Evolutionary conservation across 2,797 vertebrate species (phyloP), one percentile per base, ranked within the genome.

Genomic region (Apogon hyalosoma): DNA sequence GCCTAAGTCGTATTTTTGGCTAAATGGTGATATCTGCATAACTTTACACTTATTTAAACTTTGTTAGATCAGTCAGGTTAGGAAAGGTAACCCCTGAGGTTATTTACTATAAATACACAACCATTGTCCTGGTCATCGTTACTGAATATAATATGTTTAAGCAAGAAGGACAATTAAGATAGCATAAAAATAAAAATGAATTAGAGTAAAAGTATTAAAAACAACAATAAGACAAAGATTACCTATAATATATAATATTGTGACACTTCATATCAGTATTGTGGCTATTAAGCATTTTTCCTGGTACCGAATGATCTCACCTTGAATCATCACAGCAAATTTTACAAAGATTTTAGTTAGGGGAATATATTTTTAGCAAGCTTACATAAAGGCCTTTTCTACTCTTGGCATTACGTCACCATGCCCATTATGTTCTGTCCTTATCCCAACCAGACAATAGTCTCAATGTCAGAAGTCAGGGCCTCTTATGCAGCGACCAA

Each of bases 391-490:
- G 49, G 52, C 42, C 54, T 55, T 33, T 82, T 82, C 42, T 64
- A 31, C 31, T 46, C 8, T 41, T 11, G 47, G 49, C 33, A 15
- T 74, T 72, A 63, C 49, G n/a, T 77, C 66, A 79, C 48, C 19
- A 52, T 11, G 13, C 11, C 56, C 38, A 12, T 66, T 48, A 48
- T 51, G 52, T 58, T 43, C 65, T 51, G 55, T 70, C 53, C 18
- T 68, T 67, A 36, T 18, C 53, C 67, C 49, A 38, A 15, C 33
- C 21, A 76, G 57, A 82, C 79, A 83, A 76, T 69, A 14, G 60
- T 62, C 33, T 73, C 57, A 63, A 16, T 84, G 77, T 84, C 85
- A 77, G 40, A 47, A 69, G 6, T 58, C 46, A 62, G 36, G 28
- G 57, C 56, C 54, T 73, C 79, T 70, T 24, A 69, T 72, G 31